Percentiles rank a stretch among this genome's conserved stretches.
Conservation (phyloP, 2,888 invertebrate species). For the Nephrotoma flavescens region DNA sequence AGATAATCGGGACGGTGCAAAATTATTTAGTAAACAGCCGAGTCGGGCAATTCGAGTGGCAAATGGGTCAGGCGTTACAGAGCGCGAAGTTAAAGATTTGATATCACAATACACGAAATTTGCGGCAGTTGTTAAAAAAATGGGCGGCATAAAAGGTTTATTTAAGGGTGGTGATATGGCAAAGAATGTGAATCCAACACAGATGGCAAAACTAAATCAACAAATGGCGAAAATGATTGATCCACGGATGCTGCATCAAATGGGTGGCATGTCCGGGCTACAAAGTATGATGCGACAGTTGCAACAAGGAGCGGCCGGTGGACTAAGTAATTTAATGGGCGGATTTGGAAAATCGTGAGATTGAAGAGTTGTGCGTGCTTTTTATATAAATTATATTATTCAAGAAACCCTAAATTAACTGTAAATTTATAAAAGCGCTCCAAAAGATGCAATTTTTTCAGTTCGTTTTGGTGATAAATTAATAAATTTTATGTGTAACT, state of each 20-base stretch:
- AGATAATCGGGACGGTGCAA: conserved; percentile 90
- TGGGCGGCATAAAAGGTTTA: conserved; percentile 98
- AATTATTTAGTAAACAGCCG: conserved; percentile 86
- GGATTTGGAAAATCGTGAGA: conserved; percentile 32
- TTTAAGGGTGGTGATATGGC: conserved; percentile 99
- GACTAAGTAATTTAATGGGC: conserved; percentile 44
- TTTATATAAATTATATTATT: neutral
- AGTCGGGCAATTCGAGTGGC: conserved; percentile 27
- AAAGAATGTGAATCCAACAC: conserved; percentile 94
- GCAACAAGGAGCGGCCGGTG: conserved; percentile 47
- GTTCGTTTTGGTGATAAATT: neutral
- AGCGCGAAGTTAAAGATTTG: conserved; percentile 91
- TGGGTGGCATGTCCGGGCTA: conserved; percentile 92
- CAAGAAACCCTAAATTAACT: neutral
- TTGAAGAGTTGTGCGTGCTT: neutral
- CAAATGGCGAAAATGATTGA: conserved; percentile 99
- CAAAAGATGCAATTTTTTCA: neutral
- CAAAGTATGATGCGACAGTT: conserved; percentile 91
- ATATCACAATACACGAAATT: conserved; percentile 98
- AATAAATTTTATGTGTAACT: neutral
- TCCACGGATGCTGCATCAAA: conserved; percentile 90
- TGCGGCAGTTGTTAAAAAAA: conserved; percentile 98
- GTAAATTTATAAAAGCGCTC: neutral
- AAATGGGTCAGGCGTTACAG: conserved; percentile 80
- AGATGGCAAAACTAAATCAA: conserved; percentile 98